A percentile compares a stretch with the other conserved stretches of the same genome.
Conservation (phyloP, 1,140 invertebrate genomes). For the Ganaspis sp. region DNA sequence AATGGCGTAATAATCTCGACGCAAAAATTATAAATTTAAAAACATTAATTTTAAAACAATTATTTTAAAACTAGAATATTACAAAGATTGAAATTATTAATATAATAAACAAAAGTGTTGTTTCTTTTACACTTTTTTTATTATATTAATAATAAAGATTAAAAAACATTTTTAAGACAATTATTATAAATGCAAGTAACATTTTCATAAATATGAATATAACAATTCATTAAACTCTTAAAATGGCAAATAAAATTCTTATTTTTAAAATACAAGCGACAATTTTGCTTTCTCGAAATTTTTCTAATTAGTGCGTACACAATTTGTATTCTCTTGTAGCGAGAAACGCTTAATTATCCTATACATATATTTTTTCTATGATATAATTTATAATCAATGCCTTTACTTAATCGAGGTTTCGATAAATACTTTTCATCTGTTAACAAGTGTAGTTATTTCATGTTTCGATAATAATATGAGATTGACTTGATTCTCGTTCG, state of each 20-base stretch:
- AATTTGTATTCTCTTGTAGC: background rate
- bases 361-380: background rate
- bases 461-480: background rate
- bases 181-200: background rate
- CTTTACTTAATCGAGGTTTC: slow-evolving; percentile 10
- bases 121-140: no score
- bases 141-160: no score
- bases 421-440: slow-evolving; percentile 28
- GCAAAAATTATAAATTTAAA: no score
- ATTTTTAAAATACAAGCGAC: background rate
- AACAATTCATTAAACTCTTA: background rate
- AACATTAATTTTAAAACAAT: no score
- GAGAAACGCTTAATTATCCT: background rate
- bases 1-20: no score
- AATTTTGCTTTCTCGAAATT: background rate
- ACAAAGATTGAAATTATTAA: no score
- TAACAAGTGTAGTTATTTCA: slow-evolving; percentile 20
- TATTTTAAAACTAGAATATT: no score
- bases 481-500: slow-evolving; percentile 11
- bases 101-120: no score
- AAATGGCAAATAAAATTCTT: background rate
- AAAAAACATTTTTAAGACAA: background rate
- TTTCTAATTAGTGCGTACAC: slow-evolving; percentile 14
- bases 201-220: background rate
- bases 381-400: slow-evolving; percentile 12